A percentile compares a stretch with the other conserved stretches of the same genome.
Evolutionary conservation across 1,140 invertebrate species (phyloP).

Genomic region (Hyposmocoma kahamanoa): DNA sequence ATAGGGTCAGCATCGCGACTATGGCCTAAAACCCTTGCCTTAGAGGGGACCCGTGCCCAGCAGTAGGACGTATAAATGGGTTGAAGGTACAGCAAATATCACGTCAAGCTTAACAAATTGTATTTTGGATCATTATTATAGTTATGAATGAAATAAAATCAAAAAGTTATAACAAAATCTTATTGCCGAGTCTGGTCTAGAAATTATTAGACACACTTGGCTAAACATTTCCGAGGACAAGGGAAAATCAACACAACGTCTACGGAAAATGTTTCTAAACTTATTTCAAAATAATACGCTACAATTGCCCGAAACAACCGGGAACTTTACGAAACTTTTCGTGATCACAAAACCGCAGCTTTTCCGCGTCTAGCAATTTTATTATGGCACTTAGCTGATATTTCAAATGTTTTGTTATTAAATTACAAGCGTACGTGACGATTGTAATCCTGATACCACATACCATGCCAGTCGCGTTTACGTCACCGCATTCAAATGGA

Average conservation of each 20-base stretch:
- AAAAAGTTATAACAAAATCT: too few species aligned
- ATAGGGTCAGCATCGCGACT: too few species aligned
- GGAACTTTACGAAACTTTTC: constrained; percentile 54
- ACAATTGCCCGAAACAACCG: constrained; percentile 38
- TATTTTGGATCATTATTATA: too few species aligned
- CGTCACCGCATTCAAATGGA: too few species aligned
- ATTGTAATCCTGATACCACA: constrained; percentile 8
- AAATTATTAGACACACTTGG: constrained; percentile 9
- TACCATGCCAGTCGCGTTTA: too few species aligned
- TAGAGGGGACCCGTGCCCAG: too few species aligned
- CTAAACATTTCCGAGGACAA: constrained; percentile 13
- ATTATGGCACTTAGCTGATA: constrained; percentile 41
- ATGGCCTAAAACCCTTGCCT: too few species aligned
- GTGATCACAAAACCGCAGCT: constrained; percentile 55
- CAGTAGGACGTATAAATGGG: too few species aligned
- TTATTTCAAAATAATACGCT: constrained; percentile 44
- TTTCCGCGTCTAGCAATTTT: constrained; percentile 47
- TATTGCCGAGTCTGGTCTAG: too few species aligned
- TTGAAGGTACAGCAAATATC: too few species aligned
- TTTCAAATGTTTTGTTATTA: constrained; percentile 33
- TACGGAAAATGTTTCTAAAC: constrained; percentile 27
- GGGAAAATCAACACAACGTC: constrained; percentile 14
- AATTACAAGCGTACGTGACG: constrained; percentile 28
- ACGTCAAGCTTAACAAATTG: too few species aligned
- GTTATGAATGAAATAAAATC: too few species aligned